Evolutionary conservation across 2,888 invertebrate genomes (phyloP), one percentile per base, ranked within the genome.

Genomic region (Furcula furcula): DNA sequence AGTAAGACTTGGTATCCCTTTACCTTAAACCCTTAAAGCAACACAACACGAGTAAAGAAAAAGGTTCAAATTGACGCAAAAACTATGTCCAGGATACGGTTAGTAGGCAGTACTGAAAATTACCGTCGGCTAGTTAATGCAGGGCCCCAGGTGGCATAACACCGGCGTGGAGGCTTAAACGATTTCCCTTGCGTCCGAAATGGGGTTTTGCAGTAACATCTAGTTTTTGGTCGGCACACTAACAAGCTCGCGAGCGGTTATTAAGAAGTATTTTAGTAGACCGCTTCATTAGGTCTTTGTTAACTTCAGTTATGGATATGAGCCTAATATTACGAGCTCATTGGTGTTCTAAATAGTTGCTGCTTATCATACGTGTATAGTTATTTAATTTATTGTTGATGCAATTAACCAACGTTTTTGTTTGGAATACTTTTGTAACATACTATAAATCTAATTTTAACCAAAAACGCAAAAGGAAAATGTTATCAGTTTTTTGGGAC

Each of bases 141-240:
- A 57, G 62, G 65, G 76, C 60, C 78, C 53, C 78, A 79, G 80
- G 81, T 82, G 81, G 65, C 65, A 55, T 46, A 59, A 70, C 71
- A 65, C 63, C 51, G 67, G 60, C 64, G 63, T 57, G 61, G 65
- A 55, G 69, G 78, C 77, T 80, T 80, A 79, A 80, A 72, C 72
- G 79, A 78, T 79, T 75, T 71, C 67, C 70, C 65, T 66, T 61
- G 43, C 40, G 45, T 46, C 59, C 61, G 62, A 70, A 62, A 54
- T 64, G 56, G 60, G 57, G 62, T 68, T 61, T 47, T 57, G 68
- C 68, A 70, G 64, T 70, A 68, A 67, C 71, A 70, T 66, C 71
- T 76, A 74, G 76, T 75, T 74, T 71, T 61, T 65, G 57, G 58
- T n/a, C n/a, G n/a, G n/a, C n/a, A n/a, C n/a, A n/a, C n/a, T n/a